A percentile compares a stretch with the other conserved stretches of the same genome.
phyloP scores from a whole-genome alignment of 1,140 invertebrate genomes.

The Eumaeus atala region DNA sequence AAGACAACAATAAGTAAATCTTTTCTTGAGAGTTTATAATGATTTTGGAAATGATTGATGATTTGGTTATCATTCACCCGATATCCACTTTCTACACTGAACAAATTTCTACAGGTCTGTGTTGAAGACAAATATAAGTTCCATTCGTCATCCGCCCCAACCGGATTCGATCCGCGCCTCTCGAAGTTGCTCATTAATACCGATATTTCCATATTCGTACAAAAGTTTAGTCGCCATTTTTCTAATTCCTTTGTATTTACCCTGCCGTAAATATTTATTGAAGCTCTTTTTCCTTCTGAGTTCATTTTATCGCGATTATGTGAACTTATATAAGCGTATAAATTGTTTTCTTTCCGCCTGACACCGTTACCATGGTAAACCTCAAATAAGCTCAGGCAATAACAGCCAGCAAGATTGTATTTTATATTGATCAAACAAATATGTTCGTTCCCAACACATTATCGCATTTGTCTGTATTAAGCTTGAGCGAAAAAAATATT shows the following conservation, averaged over 20 bases:
- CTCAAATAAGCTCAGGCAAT: background rate
- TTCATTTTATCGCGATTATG: conserved; percentile 12
- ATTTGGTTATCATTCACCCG: conserved; percentile 93
- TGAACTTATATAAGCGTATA: too few relatives aligned
- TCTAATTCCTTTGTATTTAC: conserved; percentile 35
- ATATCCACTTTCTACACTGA: conserved; percentile 94
- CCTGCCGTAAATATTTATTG: conserved; percentile 12
- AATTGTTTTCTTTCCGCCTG: background rate
- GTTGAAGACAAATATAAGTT: conserved; percentile 97
- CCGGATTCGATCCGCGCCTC: conserved; percentile 92
- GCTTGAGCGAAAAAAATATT: too few relatives aligned
- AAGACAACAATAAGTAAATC: too few relatives aligned
- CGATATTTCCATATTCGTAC: conserved; percentile 96
- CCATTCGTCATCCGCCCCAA: conserved; percentile 95
- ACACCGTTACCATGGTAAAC: conserved; percentile 13
- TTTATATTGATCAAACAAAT: conserved; percentile 1
- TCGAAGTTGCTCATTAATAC: conserved; percentile 95
- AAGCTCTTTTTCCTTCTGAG: conserved; percentile 5
- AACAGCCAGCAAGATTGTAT: background rate
- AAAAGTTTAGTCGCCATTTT: conserved; percentile 83
- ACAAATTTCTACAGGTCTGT: conserved; percentile 90
- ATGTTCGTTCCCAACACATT: too few relatives aligned
- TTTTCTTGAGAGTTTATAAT: conserved; percentile 95
- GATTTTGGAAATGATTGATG: conserved; percentile 95
- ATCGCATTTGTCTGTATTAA: too few relatives aligned